Evolutionary conservation across 1,140 invertebrate species (phyloP), one percentile per base, ranked within the genome.

Genomic region (Heliconius eleuchia): DNA sequence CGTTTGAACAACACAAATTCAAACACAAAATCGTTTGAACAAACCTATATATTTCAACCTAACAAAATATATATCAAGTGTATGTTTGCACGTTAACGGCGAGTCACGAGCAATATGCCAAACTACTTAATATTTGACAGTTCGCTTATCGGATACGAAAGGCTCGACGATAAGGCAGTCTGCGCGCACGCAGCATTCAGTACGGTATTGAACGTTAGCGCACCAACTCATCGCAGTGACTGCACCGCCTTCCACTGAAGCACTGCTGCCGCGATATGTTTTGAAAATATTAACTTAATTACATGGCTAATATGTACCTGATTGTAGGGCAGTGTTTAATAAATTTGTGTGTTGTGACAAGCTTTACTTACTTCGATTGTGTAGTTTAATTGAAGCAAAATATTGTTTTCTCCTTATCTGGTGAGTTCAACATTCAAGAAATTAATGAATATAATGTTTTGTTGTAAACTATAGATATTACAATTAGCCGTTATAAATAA

Each of bases 321-420:
- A 85, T 78, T 83, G 80, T 80, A 85, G 85, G 80, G 74, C 74
- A 81, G 83, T 92, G 91, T 94, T 94, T 92, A 82, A 80, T 87
- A 91, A 92, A 92, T 88, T 87, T 50, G 46, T 46, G 87, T 92
- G 89, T 87, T 89, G 86, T 92, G 87, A 87, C 86, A 86, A 86
- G 78, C 73, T 86, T 87, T 86, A 80, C 89, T 89, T 88, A 88
- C 82, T 88, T 85, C 81, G 86, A 78, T 82, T 84, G 83, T 88
- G 86, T 81, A 74, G 71, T 82, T 80, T 71, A 74, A 80, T 72
- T 70, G 79, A 82, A 83, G 77, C 66, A 79, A 84, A 82, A 76
- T 70, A 60, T 71, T 55, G 73, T 71, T 34, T 19, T 66, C 42
- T 27, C 37, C 34, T 75, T 57, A 60, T 34, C 42, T 30, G 70